These are phyloP conservation scores for Plodia interpunctella DNA, from an alignment of 1,140 invertebrate genomes.

Conservation along the genomic window DNA sequence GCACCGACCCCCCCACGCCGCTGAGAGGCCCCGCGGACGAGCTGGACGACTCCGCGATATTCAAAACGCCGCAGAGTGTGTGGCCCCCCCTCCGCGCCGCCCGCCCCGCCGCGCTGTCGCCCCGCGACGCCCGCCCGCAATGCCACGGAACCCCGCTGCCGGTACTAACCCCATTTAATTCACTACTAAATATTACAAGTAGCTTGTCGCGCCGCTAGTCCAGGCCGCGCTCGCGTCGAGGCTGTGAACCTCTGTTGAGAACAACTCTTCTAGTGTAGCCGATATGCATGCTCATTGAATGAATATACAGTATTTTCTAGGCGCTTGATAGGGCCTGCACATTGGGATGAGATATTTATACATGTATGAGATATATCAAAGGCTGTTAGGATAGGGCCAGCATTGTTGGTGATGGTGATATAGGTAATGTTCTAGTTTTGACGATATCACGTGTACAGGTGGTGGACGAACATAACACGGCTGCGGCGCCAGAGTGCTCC, in stretches of 20 bases:
- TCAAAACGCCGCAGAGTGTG: slow-evolving; percentile 65
- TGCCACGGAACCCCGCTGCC: slow-evolving; percentile 74
- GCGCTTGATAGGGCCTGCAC: slow-evolving; percentile 40
- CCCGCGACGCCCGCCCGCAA: slow-evolving; percentile 65
- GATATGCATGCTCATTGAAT: slow-evolving; percentile 30
- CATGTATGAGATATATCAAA: slow-evolving; percentile 12
- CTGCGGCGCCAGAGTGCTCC: slow-evolving; percentile 81
- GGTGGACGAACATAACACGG: slow-evolving; percentile 87
- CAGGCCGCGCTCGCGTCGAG: background rate
- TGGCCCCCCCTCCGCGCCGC: slow-evolving; percentile 34
- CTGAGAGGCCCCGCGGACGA: slow-evolving; percentile 45
- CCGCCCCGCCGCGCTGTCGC: slow-evolving; percentile 52
- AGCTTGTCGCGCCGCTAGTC: slow-evolving; percentile 33
- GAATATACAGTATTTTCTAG: slow-evolving; percentile 24
- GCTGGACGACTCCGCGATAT: slow-evolving; percentile 54
- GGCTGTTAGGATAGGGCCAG: background rate
- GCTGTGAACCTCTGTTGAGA: background rate
- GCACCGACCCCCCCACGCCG: slow-evolving; percentile 49
- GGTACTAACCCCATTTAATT: slow-evolving; percentile 78
- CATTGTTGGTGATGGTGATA: slow-evolving; percentile 14
- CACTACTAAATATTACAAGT: slow-evolving; percentile 61
- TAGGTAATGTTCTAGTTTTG: background rate
- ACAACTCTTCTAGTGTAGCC: slow-evolving; percentile 20
- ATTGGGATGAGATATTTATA: slow-evolving; percentile 16
- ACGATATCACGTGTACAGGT: slow-evolving; percentile 77